Conservation (phyloP, 2,888 invertebrate genomes). For the Mantis religiosa region DNA sequence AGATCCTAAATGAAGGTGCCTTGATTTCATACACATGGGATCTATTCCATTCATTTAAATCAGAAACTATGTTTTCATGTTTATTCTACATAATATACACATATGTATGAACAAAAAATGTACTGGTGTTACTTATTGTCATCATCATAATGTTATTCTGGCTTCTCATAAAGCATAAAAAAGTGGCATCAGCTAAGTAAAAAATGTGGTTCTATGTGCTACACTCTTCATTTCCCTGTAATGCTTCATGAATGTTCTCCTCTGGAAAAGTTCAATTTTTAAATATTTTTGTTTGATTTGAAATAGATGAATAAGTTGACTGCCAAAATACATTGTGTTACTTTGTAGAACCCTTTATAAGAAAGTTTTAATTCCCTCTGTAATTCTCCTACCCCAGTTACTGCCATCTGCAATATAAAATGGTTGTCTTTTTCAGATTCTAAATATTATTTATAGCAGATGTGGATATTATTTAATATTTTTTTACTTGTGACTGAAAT, state of each 20-base stretch:
- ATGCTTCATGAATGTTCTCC: not conserved
- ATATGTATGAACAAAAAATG: no score
- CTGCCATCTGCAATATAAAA: not conserved
- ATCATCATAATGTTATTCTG: not conserved
- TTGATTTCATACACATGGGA: not conserved
- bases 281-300: not conserved
- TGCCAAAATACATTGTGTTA: not conserved
- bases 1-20: not conserved
- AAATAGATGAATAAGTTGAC: not conserved
- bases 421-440: not conserved
- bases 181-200: not conserved
- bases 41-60: not conserved
- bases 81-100: not conserved
- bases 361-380: not conserved
- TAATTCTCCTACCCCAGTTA: not conserved
- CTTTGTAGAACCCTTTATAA: no score
- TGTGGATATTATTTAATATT: not conserved
- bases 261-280: not conserved
- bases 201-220: not conserved
- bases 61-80: not conserved
- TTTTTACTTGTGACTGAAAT: not conserved
- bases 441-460: not conserved
- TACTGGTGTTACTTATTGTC: no score
- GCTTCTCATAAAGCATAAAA: not conserved
- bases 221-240: not conserved